Base-by-base conservation (phyloP, 2,113 vertebrate species). In the Bubo scandiacus region DNA sequence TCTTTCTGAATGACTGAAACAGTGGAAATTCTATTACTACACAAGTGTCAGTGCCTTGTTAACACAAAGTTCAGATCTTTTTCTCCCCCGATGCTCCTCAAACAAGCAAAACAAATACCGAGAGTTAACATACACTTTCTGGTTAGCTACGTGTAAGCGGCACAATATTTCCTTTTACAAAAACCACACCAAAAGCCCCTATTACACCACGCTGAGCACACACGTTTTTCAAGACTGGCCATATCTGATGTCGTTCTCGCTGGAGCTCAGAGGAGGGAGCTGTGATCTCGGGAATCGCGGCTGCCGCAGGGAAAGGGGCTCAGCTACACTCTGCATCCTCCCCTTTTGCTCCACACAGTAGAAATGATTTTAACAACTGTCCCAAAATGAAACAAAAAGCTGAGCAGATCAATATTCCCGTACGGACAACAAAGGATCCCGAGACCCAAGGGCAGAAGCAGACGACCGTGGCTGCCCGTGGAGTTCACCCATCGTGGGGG, bases 351-450 rank as follows among this genome's bases (percentile, higher is more conserved):
- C 14, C 17, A 1, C 12, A 2, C 3, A 3, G 32, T 0, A 12
- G 12, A 16, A 73, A 34, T 2, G 1, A 15, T 19, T 49, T 63
- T 12, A 23, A 49, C 27, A 36, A 8, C 29, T 25, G 26, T 5
- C 10, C 59, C 85, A 5, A 32, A 51, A 32, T 3, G 29, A 63
- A 38, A n/a, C 20, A 17, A 23, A 2, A 0, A 4, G 66, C 0
- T 0, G 3, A 25, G 27, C 2, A 1, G 80, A 9, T 11, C 25
- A 38, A 15, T 7, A 29, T 36, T 79, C 17, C 85, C 34, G 0
- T 0, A 3, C 0, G n/a, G 42, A 15, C 32, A 19, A 2, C 0
- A 15, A 15, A 25, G 49, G 75, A 20, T 38, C 18, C 67, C 36
- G 5, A 22, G 54, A 12, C 32, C 6, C 16, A 3, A 34, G 38